phyloP scores from a whole-genome alignment of 2,113 vertebrate genomes.

The Dunckerocampus dactyliophorus region DNA sequence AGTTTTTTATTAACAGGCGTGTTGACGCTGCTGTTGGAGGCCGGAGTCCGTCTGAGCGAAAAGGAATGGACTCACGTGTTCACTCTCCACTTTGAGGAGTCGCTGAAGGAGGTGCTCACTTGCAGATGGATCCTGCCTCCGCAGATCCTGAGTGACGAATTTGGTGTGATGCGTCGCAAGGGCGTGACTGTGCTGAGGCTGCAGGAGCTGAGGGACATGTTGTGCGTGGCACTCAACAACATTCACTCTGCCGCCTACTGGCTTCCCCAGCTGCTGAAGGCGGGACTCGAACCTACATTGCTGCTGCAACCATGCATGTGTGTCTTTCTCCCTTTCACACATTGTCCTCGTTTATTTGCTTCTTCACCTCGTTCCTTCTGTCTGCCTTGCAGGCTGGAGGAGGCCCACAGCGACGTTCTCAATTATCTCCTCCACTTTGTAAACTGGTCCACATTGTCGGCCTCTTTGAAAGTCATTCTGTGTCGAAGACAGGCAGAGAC shows the following conservation, averaged over 20 bases:
- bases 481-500: slow-evolving; percentile 55
- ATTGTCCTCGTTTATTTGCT: too few species aligned
- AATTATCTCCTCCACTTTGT: slow-evolving; percentile 82
- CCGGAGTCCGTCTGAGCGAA: slow-evolving; percentile 51
- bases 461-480: slow-evolving; percentile 64
- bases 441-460: slow-evolving; percentile 79
- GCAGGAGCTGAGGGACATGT: slow-evolving; percentile 46
- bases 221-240: slow-evolving; percentile 43
- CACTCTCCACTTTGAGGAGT: slow-evolving; percentile 31
- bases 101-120: slow-evolving; percentile 61
- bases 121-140: slow-evolving; percentile 38
- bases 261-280: slow-evolving; percentile 82
- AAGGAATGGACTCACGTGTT: slow-evolving; percentile 48
- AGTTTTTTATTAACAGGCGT: slow-evolving; percentile 2
- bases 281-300: slow-evolving; percentile 80
- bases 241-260: slow-evolving; percentile 65
- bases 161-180: not conserved
- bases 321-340: slow-evolving; percentile 36
- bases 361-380: not conserved
- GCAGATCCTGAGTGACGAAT: not conserved
- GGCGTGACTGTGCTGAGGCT: slow-evolving; percentile 7
- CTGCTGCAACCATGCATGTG: slow-evolving; percentile 77
- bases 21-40: slow-evolving; percentile 50
- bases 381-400: slow-evolving; percentile 64
- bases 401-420: slow-evolving; percentile 62